Conservation (phyloP, 2,888 invertebrate species). For the Ceratothoa steindachneri region DNA sequence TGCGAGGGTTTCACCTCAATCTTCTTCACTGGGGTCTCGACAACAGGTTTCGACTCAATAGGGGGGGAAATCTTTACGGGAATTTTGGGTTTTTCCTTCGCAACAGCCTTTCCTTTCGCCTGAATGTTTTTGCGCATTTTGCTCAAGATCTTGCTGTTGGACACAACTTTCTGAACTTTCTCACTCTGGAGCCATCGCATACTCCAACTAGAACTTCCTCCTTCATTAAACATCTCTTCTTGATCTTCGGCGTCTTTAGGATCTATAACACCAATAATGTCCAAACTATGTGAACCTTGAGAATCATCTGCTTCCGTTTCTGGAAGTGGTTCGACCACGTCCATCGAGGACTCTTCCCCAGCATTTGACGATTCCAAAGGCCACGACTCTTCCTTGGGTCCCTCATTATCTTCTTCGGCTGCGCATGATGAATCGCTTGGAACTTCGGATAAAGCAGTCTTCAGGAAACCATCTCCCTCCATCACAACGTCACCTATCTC, state of each 20-base stretch:
- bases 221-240: constrained; percentile 21
- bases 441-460: constrained; percentile 16
- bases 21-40: background rate
- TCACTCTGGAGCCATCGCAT: constrained; percentile 50
- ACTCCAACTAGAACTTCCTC: constrained; percentile 49
- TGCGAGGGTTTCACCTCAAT: constrained; percentile 5
- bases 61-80: no score
- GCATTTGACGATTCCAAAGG: background rate
- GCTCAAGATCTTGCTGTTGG: constrained; percentile 50
- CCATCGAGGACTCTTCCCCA: constrained; percentile 3
- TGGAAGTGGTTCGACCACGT: constrained; percentile 9
- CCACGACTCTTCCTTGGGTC: background rate
- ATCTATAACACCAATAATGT: constrained; percentile 44
- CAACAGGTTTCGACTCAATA: background rate
- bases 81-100: constrained; percentile 3
- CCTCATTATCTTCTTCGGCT: constrained; percentile 11
- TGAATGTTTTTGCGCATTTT: constrained; percentile 49
- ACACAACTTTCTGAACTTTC: constrained; percentile 50
- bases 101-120: constrained; percentile 34
- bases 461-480: constrained; percentile 26
- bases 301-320: background rate
- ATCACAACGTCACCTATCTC: constrained; percentile 16
- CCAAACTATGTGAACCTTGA: constrained; percentile 12
- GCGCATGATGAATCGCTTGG: constrained; percentile 8
- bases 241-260: constrained; percentile 18